A percentile compares a stretch with the other conserved stretches of the same genome.
phyloP scores from a whole-genome alignment of 1,140 invertebrate species.

The Euura saliciscinereae region DNA sequence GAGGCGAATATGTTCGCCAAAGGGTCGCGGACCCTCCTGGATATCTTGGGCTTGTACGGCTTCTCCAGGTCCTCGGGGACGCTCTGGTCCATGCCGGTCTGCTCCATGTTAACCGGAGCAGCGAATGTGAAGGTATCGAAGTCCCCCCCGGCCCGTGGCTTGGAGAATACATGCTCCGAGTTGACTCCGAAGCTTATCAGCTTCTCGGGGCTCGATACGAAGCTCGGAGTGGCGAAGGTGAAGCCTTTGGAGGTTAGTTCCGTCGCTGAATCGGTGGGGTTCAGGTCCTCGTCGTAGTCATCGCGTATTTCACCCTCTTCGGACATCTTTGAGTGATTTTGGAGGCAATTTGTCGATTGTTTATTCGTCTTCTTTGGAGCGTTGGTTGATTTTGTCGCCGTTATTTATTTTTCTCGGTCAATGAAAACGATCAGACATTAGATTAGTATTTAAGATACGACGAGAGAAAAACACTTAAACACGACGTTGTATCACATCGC shows the following conservation, averaged over 20 bases:
- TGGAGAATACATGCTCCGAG: conserved; percentile 25
- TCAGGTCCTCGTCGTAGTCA: neutral
- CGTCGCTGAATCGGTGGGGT: too few relatives aligned
- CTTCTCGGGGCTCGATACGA: conserved; percentile 28
- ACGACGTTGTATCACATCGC: too few relatives aligned
- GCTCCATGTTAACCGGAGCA: conserved; percentile 12
- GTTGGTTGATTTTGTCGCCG: too few relatives aligned
- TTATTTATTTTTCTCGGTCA: too few relatives aligned
- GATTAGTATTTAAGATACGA: too few relatives aligned
- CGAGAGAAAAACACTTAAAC: too few relatives aligned
- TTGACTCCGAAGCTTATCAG: conserved; percentile 19
- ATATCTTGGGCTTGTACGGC: conserved; percentile 31
- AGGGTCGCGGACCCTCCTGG: conserved; percentile 28
- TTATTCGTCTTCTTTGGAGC: too few relatives aligned
- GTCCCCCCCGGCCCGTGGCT: conserved; percentile 14
- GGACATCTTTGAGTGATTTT: neutral
- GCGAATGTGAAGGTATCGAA: conserved; percentile 35
- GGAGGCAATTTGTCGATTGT: too few relatives aligned
- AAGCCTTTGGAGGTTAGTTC: conserved; percentile 24
- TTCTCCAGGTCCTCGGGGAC: neutral
- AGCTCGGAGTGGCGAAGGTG: conserved; percentile 40
- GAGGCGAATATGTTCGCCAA: conserved; percentile 30
- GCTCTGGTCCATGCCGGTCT: neutral
- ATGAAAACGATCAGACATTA: too few relatives aligned
- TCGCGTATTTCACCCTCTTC: neutral